These are phyloP conservation scores for Drosophila lini DNA, from an alignment of 1,140 invertebrate species.

Conservation along the genomic window DNA sequence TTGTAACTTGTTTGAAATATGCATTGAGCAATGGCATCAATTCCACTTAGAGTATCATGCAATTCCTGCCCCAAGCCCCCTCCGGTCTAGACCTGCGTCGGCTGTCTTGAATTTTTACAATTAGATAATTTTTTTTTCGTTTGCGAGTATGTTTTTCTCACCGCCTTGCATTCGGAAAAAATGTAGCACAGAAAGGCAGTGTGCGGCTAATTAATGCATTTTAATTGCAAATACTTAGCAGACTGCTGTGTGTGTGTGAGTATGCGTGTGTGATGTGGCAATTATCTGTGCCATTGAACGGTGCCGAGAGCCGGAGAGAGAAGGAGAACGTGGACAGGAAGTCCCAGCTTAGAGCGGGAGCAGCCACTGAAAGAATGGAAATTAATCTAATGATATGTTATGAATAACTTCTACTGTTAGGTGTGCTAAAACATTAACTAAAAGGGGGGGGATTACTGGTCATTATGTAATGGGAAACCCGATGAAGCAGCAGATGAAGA, in stretches of 20 bases:
- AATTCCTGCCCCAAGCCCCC: constrained; percentile 15
- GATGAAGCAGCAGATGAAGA: constrained; percentile 16
- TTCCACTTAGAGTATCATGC: constrained; percentile 40
- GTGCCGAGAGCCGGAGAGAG: constrained; percentile 45
- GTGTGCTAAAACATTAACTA: constrained; percentile 12
- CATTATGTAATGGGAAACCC: constrained; percentile 17
- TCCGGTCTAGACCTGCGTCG: constrained; percentile 44
- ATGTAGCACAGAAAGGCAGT: constrained; percentile 70
- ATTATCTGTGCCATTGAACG: constrained; percentile 80
- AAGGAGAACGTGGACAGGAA: constrained; percentile 60
- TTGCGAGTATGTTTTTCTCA: constrained; percentile 22
- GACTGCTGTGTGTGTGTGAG: constrained; percentile 24
- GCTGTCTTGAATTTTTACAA: constrained; percentile 40
- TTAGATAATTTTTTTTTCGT: constrained; percentile 64
- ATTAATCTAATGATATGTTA: constrained; percentile 33
- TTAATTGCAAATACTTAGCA: constrained; percentile 60
- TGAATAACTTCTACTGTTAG: constrained; percentile 40
- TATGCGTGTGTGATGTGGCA: constrained; percentile 53
- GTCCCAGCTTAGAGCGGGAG: constrained; percentile 40
- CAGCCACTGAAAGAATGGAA: constrained; percentile 27
- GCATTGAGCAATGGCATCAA: constrained; percentile 56
- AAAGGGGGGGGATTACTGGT: not conserved
- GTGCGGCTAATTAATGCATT: constrained; percentile 72
- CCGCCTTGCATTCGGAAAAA: constrained; percentile 42
- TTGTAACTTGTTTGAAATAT: constrained; percentile 57